Conservation (phyloP, 2,888 invertebrate genomes). For the Hyppa rectilinea region DNA sequence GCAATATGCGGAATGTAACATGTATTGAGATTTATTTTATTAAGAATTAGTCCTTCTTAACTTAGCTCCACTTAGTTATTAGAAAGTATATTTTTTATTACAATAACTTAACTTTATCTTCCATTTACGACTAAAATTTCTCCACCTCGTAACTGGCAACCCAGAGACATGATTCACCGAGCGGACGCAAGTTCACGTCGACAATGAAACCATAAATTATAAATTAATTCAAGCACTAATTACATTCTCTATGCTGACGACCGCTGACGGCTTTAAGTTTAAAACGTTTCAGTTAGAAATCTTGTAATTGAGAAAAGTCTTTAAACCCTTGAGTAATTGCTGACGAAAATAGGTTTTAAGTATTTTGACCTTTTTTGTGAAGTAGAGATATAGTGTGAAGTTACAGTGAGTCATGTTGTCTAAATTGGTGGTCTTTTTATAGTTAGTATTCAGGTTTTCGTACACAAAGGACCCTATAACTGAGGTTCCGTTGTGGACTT, state of each 20-base stretch:
- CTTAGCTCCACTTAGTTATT: not conserved
- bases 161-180: constrained; percentile 79
- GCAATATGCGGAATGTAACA: too few relatives aligned
- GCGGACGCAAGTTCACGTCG: constrained; percentile 73
- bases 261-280: constrained; percentile 46
- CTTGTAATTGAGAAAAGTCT: constrained; percentile 12
- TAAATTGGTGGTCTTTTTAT: not conserved
- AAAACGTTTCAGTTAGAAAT: constrained; percentile 30
- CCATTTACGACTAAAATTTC: constrained; percentile 1
- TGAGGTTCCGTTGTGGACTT: too few relatives aligned
- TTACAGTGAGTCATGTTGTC: constrained; percentile 11
- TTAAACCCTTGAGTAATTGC: not conserved
- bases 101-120: not conserved
- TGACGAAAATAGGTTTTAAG: not conserved
- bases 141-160: constrained; percentile 66
- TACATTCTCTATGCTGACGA: constrained; percentile 70
- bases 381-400: not conserved
- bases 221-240: constrained; percentile 84
- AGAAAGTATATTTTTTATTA: too few relatives aligned
- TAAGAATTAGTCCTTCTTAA: not conserved
- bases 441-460: not conserved
- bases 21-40: too few relatives aligned
- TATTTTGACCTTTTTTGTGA: constrained; percentile 15
- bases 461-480: not conserved
- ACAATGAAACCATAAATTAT: constrained; percentile 84